Evolutionary conservation across 2,888 invertebrate species (phyloP), one percentile per base, ranked within the genome.

Genomic region (Plusia festucae): DNA sequence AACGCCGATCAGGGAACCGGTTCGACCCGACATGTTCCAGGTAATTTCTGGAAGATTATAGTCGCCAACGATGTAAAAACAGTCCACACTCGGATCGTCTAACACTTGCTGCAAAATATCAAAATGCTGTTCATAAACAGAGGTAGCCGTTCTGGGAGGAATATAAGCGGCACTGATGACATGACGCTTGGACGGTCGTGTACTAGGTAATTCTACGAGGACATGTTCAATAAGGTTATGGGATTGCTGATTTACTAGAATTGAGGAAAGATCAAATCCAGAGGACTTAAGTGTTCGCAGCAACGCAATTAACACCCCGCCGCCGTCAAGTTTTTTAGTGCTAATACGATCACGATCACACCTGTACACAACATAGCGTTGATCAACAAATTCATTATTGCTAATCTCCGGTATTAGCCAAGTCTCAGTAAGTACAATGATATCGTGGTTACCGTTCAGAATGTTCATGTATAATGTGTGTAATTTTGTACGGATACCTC

Each of bases 371-470:
- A 16, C 15, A 40, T 64, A 64, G 1, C 63, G 63, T 2, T 64
- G 46, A 53, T 64, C 63, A 5, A 64, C 49, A 22, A 64, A 64
- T 11, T 64, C 58, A 32, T 22, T 49, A n/a, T 64, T 22, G 24
- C 15, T 16, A 22, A 64, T 64, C 6, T 58, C 46, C 0, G 64
- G 46, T 2, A 22, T 58, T 11, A 64, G 30, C 64, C 64, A 64
- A 7, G 64, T 64, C 22, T 64, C 64, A 6, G 64, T 64, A 3
- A 64, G 32, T 9, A 64, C 20, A 13, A 65, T 59, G 3, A 65
- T 40, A 8, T 65, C 64, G n/a, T 59, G 49, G 11, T 13, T 27
- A 49, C 53, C 53, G 13, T 16, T 18, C n/a, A 65, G 20, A 8
- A 59, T 65, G 18, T 65, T 65, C 51, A 34, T 59, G 24, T 51